Evolutionary conservation across 2,888 invertebrate genomes (phyloP), one percentile per base, ranked within the genome.

Genomic region (Euphydryas editha): DNA sequence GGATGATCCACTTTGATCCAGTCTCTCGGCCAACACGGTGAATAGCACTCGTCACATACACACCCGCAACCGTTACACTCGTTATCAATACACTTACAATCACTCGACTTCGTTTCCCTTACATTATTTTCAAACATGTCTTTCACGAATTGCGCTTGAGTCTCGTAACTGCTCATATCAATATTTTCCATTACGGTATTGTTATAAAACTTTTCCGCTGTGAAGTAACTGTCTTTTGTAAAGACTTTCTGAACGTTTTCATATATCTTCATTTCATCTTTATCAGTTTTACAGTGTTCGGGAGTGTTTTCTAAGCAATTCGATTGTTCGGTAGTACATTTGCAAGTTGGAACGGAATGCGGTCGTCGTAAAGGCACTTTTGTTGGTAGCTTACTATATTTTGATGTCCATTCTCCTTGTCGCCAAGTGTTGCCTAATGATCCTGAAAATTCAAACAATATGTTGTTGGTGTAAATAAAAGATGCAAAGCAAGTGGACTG

Each of bases 1-100:
- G 96, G 96, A 77, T 95, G 95, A 80, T 98, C 98, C 46, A 94
- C 81, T 0, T 96, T 95, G 24, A 98, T 84, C 98, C 98, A 98
- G 81, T 98, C 97, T 68, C 94, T 93, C 0, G 98, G 98, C 97
- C 97, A 98, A 78, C 97, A 97, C 13, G 87, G 83, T 0, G 95
- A 95, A 76, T 94, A 95, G 62, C 93, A 93, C 4, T 87, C 80
- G 36, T 88, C 89, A 59, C 92, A 92, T 0, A 85, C 69, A 63
- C 92, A 93, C 0, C 92, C 92, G 46, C 92, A 92, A 0, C 92
- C 92, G 37, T 81, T 80, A 54, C 91, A 90, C 46, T 73, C 78
- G 15, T 15, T 15, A 7, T 46, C 42, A 42, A 65, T 74, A 71
- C 81, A 82, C 71, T 78, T 76, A 68, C 83, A 83, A n/a, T 76